Percentiles rank a stretch among this genome's conserved stretches.
Evolutionary conservation across 2,888 invertebrate genomes (phyloP).

Genomic region (Drosophila kuntzei): DNA sequence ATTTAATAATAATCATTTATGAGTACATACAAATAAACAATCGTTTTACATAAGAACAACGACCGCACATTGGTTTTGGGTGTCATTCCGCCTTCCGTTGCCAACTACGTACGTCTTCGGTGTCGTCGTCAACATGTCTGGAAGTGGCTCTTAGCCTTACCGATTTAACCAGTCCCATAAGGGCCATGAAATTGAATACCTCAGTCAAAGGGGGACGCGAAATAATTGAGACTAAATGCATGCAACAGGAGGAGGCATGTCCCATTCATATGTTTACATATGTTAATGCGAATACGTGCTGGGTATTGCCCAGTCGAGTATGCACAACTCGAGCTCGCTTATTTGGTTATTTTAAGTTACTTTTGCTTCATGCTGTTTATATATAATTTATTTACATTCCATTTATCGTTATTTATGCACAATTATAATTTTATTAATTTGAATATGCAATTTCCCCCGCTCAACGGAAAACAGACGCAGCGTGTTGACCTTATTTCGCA

Average conservation of each 20-base stretch:
- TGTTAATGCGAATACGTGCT: slow-evolving; percentile 3
- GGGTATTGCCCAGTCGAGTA: not conserved
- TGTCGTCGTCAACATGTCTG: slow-evolving; percentile 52
- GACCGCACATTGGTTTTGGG: slow-evolving; percentile 39
- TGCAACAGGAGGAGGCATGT: not conserved
- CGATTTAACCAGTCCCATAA: slow-evolving; percentile 1
- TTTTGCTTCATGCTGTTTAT: slow-evolving; percentile 39
- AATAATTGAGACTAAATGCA: slow-evolving; percentile 1
- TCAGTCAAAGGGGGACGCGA: not conserved
- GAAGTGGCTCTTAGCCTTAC: not conserved
- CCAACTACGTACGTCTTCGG: slow-evolving; percentile 23
- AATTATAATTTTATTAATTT: slow-evolving; percentile 48
- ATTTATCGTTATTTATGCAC: slow-evolving; percentile 52
- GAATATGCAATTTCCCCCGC: slow-evolving; percentile 32
- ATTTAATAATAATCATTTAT: slow-evolving; percentile 39
- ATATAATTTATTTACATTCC: slow-evolving; percentile 49
- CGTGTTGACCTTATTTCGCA: slow-evolving; percentile 66
- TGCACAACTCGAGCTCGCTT: not conserved
- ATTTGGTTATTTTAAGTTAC: slow-evolving; percentile 7
- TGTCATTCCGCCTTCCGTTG: slow-evolving; percentile 71
- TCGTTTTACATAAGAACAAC: slow-evolving; percentile 45
- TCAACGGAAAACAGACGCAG: slow-evolving; percentile 12
- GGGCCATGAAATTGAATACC: slow-evolving; percentile 44
- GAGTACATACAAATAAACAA: slow-evolving; percentile 19
- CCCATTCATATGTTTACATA: not conserved